Base-by-base conservation (phyloP, 2,113 vertebrate genomes). In the Aldabrachelys gigantea region DNA sequence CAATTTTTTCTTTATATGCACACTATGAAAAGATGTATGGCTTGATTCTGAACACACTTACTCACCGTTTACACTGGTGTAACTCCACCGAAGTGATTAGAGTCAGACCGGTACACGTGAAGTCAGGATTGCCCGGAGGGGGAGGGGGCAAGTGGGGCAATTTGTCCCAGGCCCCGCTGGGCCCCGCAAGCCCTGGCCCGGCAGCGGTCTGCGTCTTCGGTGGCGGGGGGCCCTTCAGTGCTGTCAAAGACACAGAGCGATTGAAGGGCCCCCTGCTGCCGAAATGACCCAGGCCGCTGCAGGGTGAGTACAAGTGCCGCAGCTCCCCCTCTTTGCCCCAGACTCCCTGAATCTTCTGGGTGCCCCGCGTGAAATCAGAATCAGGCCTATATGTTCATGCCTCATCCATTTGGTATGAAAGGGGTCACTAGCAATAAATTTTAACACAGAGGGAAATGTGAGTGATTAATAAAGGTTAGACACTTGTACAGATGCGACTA, bases 71-170 rank as follows among this genome's bases (percentile, higher is more conserved):
- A 41, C 41, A 41, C 41, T 41, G 41, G 41, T 41, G 41, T 41
- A 41, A 41, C 11, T 44, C 6, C 72, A 56, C 5, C 11, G 35
- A 85, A 91, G 9, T 4, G 69, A 47, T 29, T 0, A 0, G 54
- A 56, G 75, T 2, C 21, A 88, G n/a, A 76, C 24, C 11, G 5
- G 7, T 35, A 1, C 2, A 82, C 62, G 0, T 0, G 0, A 80
- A 89, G 84, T 80, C 4, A 54, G 10, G 47, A 10, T 10, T 49
- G 47, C 47, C 47, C 47, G 47, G 47, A 49, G 47, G 47, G 10
- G 10, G 47, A 49, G 47, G 47, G 47, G 47, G 47, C 47, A 49
- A 49, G 47, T 49, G 47, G 47, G 47, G 47, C 47, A 49, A 49
- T 49, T 49, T 49, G 47, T 10, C 47, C 47, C 47, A 49, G 47